Base-by-base conservation (phyloP, 1,140 invertebrate species). In the Panagrolaimus sp. region DNA sequence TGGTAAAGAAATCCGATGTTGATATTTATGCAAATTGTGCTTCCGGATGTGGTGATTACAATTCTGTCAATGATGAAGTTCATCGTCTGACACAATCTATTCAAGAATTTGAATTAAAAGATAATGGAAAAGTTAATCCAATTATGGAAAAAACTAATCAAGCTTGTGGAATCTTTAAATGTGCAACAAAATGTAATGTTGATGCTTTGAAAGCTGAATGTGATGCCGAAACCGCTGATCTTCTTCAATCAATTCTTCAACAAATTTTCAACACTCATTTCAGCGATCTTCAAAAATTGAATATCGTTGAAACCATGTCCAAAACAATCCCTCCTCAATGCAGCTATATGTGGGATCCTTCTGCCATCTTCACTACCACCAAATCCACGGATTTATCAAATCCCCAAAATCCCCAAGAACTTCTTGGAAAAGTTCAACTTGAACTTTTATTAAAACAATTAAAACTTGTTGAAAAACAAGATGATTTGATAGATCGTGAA, bases 21-120 rank as follows among this genome's bases (percentile, higher is more conserved):
- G 8, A 43, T 9, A 46, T 68, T 14, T 44, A 68, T 26, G 17
- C 6, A 1, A 32, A 43, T 38, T 68, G 67, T 46, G 28, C 14
- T 15, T 17, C n/a, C 0, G 9, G 2, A 17, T 68, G 67, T 24
- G 58, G 58, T 4, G 52, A 68, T 46, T 62, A 43, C 26, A 46
- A 68, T 9, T 7, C 17, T 24, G 24, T 68, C 14, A 68, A 68
- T 14, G 52, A 68, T 58, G 52, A 21, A 21, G 52, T 28, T n/a
- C 52, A 58, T 28, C 21, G 17, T 21, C 17, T 58, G 17, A 58
- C 52, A 38, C 32, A 38, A 38, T 38, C 32, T 7, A 38, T 38
- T 38, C 32, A 38, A 38, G 32, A 38, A 38, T 38, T 7, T 38
- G 32, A 38, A 38, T 7, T 38, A 38, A 38, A 38, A 38, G 32